These are phyloP conservation scores for Microtus montanus DNA, from an alignment of 2,113 vertebrate genomes.

Conservation along the genomic window DNA sequence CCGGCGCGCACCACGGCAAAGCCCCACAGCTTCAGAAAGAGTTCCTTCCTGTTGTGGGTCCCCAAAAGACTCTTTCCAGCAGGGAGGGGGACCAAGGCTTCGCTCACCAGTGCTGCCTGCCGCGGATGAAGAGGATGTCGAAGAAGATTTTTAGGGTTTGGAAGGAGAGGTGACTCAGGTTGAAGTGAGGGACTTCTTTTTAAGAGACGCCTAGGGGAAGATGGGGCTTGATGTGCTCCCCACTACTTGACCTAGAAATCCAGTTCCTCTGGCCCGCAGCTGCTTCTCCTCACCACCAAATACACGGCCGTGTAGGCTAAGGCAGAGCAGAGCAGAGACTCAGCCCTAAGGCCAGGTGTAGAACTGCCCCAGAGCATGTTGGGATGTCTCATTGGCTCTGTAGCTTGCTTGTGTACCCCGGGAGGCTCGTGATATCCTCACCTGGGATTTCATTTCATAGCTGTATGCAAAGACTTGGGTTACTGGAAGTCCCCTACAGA, in stretches of 20 bases:
- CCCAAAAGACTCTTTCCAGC: not conserved
- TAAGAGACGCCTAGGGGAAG: not conserved
- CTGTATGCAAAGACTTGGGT: not conserved
- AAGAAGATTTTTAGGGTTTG: not conserved
- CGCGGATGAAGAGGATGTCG: not conserved
- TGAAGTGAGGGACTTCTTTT: not conserved
- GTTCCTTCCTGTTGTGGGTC: not conserved
- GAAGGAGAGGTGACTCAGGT: not conserved
- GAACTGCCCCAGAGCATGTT: not conserved
- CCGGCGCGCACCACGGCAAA: constrained; percentile 38
- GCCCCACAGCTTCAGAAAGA: not conserved
- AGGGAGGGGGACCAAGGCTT: not conserved
- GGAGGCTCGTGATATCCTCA: not conserved
- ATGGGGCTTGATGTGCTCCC: not conserved
- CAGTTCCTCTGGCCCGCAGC: not conserved
- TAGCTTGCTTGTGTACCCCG: not conserved
- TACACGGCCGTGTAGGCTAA: not conserved
- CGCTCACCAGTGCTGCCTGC: not conserved
- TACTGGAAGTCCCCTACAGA: not conserved
- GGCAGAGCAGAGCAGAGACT: not conserved
- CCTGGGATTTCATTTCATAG: not conserved
- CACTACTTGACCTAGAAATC: constrained; percentile 49
- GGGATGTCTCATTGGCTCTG: not conserved
- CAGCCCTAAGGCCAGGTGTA: not conserved
- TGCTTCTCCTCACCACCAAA: not conserved